phyloP scores from a whole-genome alignment of 2,888 invertebrate species.

The Ornithoptera alexandrae region DNA sequence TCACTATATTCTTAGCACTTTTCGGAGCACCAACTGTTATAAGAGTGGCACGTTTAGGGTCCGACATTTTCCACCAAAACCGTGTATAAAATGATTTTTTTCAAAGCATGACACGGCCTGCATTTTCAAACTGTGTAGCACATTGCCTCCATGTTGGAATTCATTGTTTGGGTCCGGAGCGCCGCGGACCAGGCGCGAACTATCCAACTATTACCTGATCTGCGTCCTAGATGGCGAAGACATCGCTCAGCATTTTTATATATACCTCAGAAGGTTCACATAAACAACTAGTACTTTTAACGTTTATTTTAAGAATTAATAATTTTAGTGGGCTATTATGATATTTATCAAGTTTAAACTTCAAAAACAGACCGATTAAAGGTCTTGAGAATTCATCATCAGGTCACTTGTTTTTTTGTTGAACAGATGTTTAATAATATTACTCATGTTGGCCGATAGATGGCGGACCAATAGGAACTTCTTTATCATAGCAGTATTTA shows the following conservation, averaged over 20 bases:
- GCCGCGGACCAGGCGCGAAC: constrained; percentile 62
- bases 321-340: too few relatives aligned
- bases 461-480: constrained; percentile 5
- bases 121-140: constrained; percentile 81
- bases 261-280: too few relatives aligned
- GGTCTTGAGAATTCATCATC: not conserved
- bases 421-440: constrained; percentile 21
- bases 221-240: constrained; percentile 46
- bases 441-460: not conserved
- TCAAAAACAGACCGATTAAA: not conserved
- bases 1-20: constrained; percentile 83
- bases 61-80: constrained; percentile 85
- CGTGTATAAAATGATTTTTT: constrained; percentile 79
- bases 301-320: too few relatives aligned
- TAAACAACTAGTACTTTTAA: too few relatives aligned
- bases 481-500: not conserved
- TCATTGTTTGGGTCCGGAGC: constrained; percentile 80
- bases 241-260: not conserved
- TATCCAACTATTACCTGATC: constrained; percentile 39
- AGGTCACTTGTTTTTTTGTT: too few relatives aligned
- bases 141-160: constrained; percentile 81
- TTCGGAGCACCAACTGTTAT: constrained; percentile 84
- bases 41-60: constrained; percentile 86
- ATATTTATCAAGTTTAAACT: too few relatives aligned
- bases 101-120: constrained; percentile 80